Evolutionary conservation across 2,797 vertebrate species (phyloP).

Genomic region (Schizopygopsis malacanthus): DNA sequence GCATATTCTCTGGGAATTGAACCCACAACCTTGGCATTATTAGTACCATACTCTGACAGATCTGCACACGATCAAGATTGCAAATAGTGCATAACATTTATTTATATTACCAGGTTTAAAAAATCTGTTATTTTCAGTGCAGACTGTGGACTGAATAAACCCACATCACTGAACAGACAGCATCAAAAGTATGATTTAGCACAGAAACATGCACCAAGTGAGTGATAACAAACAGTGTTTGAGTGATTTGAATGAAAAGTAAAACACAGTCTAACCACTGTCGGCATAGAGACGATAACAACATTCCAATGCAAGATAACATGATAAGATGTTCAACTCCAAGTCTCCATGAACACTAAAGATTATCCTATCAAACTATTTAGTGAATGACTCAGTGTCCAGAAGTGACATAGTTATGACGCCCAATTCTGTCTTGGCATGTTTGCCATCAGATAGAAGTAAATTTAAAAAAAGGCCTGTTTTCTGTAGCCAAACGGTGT

Average conservation of each 20-base stretch:
- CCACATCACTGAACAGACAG: not conserved
- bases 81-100: not conserved
- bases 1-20: not conserved
- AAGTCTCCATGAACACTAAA: not conserved
- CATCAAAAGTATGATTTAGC: not conserved
- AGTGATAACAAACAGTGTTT: constrained; percentile 4
- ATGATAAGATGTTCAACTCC: not conserved
- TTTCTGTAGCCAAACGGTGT: constrained; percentile 38
- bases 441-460: constrained; percentile 52
- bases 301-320: not conserved
- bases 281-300: not conserved
- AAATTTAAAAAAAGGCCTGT: not conserved
- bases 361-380: not conserved
- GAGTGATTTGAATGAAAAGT: not conserved
- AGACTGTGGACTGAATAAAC: not conserved
- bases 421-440: constrained; percentile 63
- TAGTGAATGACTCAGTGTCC: constrained; percentile 27
- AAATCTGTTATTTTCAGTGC: not conserved
- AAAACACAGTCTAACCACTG: constrained; percentile 20
- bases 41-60: not conserved
- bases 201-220: constrained; percentile 9
- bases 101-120: not conserved
- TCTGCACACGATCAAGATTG: not conserved
- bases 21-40: not conserved
- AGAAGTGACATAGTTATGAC: constrained; percentile 57